Conservation (phyloP, 2,797 vertebrate species). For the Lepilemur septentrionalis region DNA sequence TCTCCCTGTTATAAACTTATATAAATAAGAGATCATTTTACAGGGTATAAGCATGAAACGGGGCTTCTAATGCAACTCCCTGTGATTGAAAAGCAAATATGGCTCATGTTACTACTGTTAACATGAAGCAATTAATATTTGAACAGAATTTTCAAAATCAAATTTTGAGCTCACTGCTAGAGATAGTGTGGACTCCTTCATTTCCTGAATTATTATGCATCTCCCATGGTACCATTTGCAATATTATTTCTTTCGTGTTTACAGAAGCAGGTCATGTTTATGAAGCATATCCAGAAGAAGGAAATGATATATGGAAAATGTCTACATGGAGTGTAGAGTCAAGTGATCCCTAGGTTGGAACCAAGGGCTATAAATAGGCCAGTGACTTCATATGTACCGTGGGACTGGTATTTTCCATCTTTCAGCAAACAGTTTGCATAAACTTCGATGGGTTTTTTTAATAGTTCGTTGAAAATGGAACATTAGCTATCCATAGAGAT, state of each 20-base stretch:
- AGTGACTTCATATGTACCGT: neutral
- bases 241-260: conserved; percentile 44
- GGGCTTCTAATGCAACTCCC: neutral
- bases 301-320: conserved; percentile 68
- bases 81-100: neutral
- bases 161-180: neutral
- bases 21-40: neutral
- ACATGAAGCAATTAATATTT: conserved; percentile 7
- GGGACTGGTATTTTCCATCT: conserved; percentile 65
- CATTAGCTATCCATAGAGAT: conserved; percentile 31
- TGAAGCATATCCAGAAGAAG: conserved; percentile 39
- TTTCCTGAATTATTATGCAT: conserved; percentile 17
- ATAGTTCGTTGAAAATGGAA: conserved; percentile 49
- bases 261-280: conserved; percentile 54
- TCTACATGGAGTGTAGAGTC: conserved; percentile 58
- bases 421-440: neutral
- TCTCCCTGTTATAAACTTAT: neutral
- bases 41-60: neutral
- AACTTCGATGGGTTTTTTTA: conserved; percentile 46
- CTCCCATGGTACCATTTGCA: neutral
- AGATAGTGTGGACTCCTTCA: neutral
- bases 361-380: conserved; percentile 52
- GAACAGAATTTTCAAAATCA: conserved; percentile 40
- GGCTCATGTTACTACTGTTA: neutral
- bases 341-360: conserved; percentile 30